Base-by-base conservation (phyloP, 1,140 invertebrate species). In the Drosophila burlai region DNA sequence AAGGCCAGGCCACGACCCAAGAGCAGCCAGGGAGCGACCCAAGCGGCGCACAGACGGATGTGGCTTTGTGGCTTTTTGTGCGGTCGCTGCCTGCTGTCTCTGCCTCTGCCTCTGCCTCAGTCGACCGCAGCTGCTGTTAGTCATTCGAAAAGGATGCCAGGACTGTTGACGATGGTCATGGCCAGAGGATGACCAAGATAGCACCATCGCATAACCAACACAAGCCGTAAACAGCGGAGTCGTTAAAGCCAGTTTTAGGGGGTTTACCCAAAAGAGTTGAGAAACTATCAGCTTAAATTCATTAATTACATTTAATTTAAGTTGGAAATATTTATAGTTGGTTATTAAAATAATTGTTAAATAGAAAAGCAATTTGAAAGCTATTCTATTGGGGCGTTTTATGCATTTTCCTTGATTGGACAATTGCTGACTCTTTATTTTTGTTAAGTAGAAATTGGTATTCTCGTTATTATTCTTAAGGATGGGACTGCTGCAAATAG, bases 1-100 rank as follows among this genome's bases (percentile, higher is more conserved):
- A 73, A 90, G 81, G 79, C 50, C 77, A 79, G 42, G 60, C 62
- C 72, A 59, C 46, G 72, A 59, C 54, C 69, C 69, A 52, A 34
- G 45, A 72, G 64, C 42, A 24, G 43, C 50, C 36, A 76, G 47
- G 21, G 38, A 63, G 52, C 63, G 34, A 63, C 50, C 59, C 76
- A 50, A 85, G 66, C 75, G 64, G 76, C 62, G 68, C 80, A 87
- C 80, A 89, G 85, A 76, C 85, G 85, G 86, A 90, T 90, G 85
- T 90, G 85, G 85, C 81, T 90, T 87, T 90, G 85, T 82, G 85
- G 85, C 81, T 74, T 80, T 83, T 61, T 83, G 52, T 85, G 65
- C 66, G 58, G 68, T 67, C 69, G 64, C 79, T 76, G 50, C 40
- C 40, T 55, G 34, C 40, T 55, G 49, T 57, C 18, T 29, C 21